These are phyloP conservation scores for Trichogramma dendrolimi DNA, from an alignment of 2,888 invertebrate species.

Conservation along the genomic window DNA sequence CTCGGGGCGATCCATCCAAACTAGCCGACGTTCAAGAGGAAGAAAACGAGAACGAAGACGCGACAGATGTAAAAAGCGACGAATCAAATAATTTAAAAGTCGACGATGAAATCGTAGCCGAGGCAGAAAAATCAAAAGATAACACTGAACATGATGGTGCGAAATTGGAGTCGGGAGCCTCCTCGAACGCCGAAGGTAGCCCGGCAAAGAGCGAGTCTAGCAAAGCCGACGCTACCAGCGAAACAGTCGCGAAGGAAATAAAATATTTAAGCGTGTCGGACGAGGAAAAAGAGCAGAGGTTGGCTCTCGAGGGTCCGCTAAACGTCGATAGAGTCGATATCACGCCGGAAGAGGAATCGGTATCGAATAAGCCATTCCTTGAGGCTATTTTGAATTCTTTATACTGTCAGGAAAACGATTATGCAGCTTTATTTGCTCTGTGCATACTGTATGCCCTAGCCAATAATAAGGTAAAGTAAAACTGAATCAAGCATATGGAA, in stretches of 20 bases:
- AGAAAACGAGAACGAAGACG: conserved; percentile 14
- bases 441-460: conserved; percentile 90
- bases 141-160: conserved; percentile 15
- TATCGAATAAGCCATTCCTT: conserved; percentile 73
- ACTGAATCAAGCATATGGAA: neutral
- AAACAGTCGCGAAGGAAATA: conserved; percentile 34
- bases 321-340: conserved; percentile 17
- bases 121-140: conserved; percentile 12
- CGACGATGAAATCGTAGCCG: conserved; percentile 4
- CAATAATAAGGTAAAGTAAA: conserved; percentile 77
- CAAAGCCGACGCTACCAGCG: conserved; percentile 21
- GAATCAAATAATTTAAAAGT: conserved; percentile 20
- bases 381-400: conserved; percentile 84
- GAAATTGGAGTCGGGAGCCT: conserved; percentile 31
- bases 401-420: conserved; percentile 90
- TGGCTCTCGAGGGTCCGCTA: conserved; percentile 46
- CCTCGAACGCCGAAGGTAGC: conserved; percentile 26
- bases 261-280: conserved; percentile 79
- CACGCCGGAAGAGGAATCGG: conserved; percentile 43
- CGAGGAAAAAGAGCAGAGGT: conserved; percentile 78
- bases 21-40: conserved; percentile 30
- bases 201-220: conserved; percentile 20
- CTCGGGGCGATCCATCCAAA: conserved; percentile 26
- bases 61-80: conserved; percentile 1
- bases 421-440: conserved; percentile 83